phyloP scores from a whole-genome alignment of 2,113 vertebrate genomes.

The Mus pahari region DNA sequence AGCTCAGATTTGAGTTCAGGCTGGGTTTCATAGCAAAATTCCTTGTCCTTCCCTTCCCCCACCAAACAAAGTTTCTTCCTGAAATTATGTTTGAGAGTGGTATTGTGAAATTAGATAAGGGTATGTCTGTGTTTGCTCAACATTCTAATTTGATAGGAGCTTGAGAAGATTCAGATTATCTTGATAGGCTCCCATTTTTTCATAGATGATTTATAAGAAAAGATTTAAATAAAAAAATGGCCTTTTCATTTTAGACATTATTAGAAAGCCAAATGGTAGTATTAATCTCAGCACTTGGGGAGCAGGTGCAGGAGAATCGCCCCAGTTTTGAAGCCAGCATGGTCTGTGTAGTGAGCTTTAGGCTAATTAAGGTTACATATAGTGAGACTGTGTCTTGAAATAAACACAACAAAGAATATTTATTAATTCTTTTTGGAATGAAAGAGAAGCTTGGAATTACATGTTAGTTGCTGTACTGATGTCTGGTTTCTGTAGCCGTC shows the following conservation, averaged over 20 bases:
- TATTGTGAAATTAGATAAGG: conserved; percentile 23
- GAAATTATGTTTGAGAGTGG: conserved; percentile 16
- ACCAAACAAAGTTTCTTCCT: neutral
- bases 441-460: conserved; percentile 25
- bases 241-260: conserved; percentile 34
- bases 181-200: neutral
- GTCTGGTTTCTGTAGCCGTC: neutral
- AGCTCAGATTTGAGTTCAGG: neutral
- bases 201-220: conserved; percentile 26
- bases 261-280: neutral
- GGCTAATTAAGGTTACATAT: neutral
- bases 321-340: neutral
- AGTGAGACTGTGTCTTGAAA: neutral
- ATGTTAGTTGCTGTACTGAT: neutral
- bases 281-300: neutral
- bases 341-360: neutral
- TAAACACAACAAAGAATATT: neutral
- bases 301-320: neutral
- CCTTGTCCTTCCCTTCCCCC: neutral
- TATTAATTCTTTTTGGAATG: conserved; percentile 18
- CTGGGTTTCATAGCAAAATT: neutral
- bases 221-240: neutral
- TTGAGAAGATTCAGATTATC: conserved; percentile 30
- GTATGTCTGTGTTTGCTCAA: neutral
- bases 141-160: neutral